Percentiles rank a stretch among this genome's conserved stretches.
These are phyloP conservation scores for Dinomys branickii DNA, from an alignment of 2,113 vertebrate species.

Conservation along the genomic window DNA sequence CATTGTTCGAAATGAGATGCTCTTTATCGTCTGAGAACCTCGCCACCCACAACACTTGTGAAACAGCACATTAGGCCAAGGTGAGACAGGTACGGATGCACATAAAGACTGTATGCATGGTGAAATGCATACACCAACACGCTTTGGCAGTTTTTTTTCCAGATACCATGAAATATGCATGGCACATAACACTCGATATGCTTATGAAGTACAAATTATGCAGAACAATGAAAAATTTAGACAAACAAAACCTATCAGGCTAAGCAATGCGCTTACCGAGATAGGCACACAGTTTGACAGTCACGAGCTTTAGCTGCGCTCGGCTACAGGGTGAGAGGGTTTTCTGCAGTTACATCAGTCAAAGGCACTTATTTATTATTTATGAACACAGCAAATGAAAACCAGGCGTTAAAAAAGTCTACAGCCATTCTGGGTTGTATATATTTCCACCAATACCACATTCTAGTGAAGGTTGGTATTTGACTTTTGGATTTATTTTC, in stretches of 20 bases:
- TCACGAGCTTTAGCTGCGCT: constrained; percentile 62
- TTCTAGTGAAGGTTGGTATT: constrained; percentile 54
- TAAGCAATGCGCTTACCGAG: constrained; percentile 74
- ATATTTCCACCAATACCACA: constrained; percentile 56
- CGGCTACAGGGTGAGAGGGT: constrained; percentile 75
- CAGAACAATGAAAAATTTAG: constrained; percentile 85
- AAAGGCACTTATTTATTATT: constrained; percentile 69
- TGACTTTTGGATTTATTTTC: constrained; percentile 78
- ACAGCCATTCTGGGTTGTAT: constrained; percentile 59
- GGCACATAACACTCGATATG: constrained; percentile 84
- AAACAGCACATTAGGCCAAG: constrained; percentile 60
- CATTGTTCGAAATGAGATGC: constrained; percentile 29
- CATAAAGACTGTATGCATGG: constrained; percentile 66
- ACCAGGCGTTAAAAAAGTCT: constrained; percentile 50
- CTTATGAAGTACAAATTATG: constrained; percentile 84
- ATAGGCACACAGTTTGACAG: constrained; percentile 59
- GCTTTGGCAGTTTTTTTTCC: constrained; percentile 53
- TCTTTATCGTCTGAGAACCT: constrained; percentile 44
- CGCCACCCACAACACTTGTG: constrained; percentile 1
- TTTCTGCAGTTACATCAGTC: constrained; percentile 53
- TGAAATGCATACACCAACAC: constrained; percentile 80
- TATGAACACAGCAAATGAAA: constrained; percentile 59
- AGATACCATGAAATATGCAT: constrained; percentile 84
- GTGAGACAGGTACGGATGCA: constrained; percentile 67
- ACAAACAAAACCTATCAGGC: constrained; percentile 80